Evolutionary conservation across 2,888 invertebrate genomes (phyloP).

Genomic region (Platycnemis pennipes): DNA sequence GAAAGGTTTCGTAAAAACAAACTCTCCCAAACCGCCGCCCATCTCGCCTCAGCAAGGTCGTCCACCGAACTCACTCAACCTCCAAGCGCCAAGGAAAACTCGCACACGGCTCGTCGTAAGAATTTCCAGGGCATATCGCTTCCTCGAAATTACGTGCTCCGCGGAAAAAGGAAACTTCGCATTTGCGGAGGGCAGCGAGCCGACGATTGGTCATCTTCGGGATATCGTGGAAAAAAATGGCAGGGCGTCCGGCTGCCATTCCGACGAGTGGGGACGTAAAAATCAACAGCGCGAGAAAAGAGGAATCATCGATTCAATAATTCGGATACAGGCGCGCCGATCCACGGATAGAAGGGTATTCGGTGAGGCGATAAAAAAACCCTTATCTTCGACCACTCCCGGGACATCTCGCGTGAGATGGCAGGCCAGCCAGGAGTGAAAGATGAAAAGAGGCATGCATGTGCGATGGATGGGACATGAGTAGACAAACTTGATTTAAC

Average conservation of each 20-base stretch:
- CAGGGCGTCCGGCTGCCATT: neutral
- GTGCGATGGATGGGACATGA: no score
- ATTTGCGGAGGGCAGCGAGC: neutral
- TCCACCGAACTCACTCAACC: neutral
- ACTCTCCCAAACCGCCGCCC: neutral
- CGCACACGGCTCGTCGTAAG: neutral
- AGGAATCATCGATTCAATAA: neutral
- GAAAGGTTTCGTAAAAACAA: neutral
- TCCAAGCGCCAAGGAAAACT: no score
- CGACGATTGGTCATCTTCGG: neutral
- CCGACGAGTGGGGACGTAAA: neutral
- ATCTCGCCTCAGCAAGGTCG: neutral
- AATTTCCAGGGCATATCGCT: neutral
- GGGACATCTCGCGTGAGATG: neutral
- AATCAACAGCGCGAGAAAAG: neutral
- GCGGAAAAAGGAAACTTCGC: neutral
- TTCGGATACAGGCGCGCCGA: neutral
- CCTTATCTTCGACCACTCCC: no score
- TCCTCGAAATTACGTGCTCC: neutral
- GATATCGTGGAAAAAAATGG: no score
- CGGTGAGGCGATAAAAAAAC: neutral
- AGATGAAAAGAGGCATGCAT: no score
- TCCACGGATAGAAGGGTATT: neutral
- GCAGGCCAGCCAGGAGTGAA: neutral
- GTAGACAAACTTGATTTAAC: neutral